Base-by-base conservation (phyloP, 2,797 vertebrate species). In the Notamacropus eugenii region DNA sequence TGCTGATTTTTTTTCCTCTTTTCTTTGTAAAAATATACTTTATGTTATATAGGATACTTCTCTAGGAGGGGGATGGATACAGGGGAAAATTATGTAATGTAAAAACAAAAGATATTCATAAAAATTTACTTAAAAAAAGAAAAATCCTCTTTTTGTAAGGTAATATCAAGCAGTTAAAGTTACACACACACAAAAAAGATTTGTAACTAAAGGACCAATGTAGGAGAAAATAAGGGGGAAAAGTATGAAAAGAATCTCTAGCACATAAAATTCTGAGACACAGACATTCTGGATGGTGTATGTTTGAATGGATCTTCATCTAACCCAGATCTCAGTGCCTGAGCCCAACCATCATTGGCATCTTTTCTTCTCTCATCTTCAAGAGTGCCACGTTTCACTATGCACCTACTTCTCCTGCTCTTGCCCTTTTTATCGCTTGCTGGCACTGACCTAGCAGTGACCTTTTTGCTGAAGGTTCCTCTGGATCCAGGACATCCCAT, bases 401-500 rank as follows among this genome's bases (percentile, higher is more conserved):
- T 55, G 52, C n/a, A 93, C 24, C n/a, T 82, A 59, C 27, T 74
- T 74, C n/a, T 74, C n/a, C 6, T 67, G 13, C 34, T 67, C 16
- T 34, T 40, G 16, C 16, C 67, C n/a, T 74, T 67, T 67, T 67
- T n/a, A 67, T 67, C 59, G 8, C 29, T 14, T 67, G 40, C 50
- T 92, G 34, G 31, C 74, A 58, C 16, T 40, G 46, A 93, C 40
- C 46, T 0, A 3, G n/a, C 27, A 16, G 56, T 57, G 90, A 93
- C 34, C 91, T 62, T 74, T 95, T 57, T 57, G 46, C 54, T 92
- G 16, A 46, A 94, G 14, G 57, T 40, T 87, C 56, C 3, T 4
- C 3, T 58, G 90, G n/a, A 40, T 19, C 46, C 54, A 12, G 91
- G 90, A 95, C 92, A 93, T 55, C 95, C 91, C 91, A 91, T 12